These are phyloP conservation scores for Leucania comma DNA, from an alignment of 2,888 invertebrate species.

Conservation along the genomic window DNA sequence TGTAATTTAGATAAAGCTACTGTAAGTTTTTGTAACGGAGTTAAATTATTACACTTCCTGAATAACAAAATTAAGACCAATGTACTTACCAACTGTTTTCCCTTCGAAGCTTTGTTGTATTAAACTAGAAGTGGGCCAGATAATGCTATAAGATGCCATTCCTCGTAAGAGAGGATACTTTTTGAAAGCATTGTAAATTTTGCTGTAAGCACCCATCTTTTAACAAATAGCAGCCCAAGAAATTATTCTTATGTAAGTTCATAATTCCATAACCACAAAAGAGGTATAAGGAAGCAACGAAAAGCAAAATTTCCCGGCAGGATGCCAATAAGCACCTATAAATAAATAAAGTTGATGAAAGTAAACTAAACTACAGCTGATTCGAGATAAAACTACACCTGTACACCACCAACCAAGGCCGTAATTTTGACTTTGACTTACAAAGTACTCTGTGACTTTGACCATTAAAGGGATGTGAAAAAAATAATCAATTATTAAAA, in stretches of 20 bases:
- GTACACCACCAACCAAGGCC: slow-evolving; percentile 7
- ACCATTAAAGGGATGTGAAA: slow-evolving; percentile 10
- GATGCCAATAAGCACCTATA: slow-evolving; percentile 67
- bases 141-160: slow-evolving; percentile 93
- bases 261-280: slow-evolving; percentile 62
- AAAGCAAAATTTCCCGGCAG: slow-evolving; percentile 65
- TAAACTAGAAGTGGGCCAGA: slow-evolving; percentile 94
- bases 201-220: slow-evolving; percentile 80
- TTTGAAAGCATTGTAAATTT: slow-evolving; percentile 75
- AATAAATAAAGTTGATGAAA: slow-evolving; percentile 56
- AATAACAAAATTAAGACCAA: neutral
- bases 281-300: slow-evolving; percentile 58
- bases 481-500: too few species aligned
- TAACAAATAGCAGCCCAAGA: slow-evolving; percentile 18
- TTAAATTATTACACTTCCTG: neutral
- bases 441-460: too few species aligned
- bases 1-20: slow-evolving; percentile 58
- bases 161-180: slow-evolving; percentile 90
- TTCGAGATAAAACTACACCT: slow-evolving; percentile 3
- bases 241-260: slow-evolving; percentile 63
- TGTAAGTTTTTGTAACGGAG: neutral
- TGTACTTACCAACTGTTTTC: slow-evolving; percentile 90
- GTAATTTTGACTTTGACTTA: slow-evolving; percentile 38
- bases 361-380: slow-evolving; percentile 31
- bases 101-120: slow-evolving; percentile 94